These are phyloP conservation scores for Ariopsis seemanni DNA, from an alignment of 2,113 vertebrate genomes.

Conservation along the genomic window DNA sequence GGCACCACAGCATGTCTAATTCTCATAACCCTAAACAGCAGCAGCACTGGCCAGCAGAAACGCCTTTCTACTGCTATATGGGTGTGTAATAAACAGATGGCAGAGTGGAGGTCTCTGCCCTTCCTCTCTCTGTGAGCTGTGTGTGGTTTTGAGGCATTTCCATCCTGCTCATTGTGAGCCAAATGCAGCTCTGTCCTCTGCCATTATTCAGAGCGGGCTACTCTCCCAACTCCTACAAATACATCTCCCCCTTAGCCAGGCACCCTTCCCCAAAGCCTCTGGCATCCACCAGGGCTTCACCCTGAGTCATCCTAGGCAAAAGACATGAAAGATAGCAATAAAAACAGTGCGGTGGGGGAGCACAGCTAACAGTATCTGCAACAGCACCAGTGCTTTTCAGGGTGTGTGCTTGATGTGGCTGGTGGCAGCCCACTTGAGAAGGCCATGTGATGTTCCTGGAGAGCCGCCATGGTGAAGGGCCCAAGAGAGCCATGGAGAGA, in stretches of 20 bases:
- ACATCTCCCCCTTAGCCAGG: conserved; percentile 29
- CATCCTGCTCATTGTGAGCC: conserved; percentile 26
- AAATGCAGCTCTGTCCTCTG: conserved; percentile 27
- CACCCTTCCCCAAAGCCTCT: conserved; percentile 30
- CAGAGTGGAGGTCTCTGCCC: conserved; percentile 37
- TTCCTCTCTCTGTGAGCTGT: conserved; percentile 39
- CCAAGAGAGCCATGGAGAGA: conserved; percentile 66
- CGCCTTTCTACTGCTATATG: conserved; percentile 16
- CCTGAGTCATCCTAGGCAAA: conserved; percentile 45
- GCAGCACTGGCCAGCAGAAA: conserved; percentile 15
- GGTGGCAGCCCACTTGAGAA: conserved; percentile 71
- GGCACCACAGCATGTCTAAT: conserved; percentile 3
- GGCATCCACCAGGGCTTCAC: conserved; percentile 41
- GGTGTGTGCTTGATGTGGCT: conserved; percentile 71
- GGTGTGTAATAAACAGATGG: conserved; percentile 35
- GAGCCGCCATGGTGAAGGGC: conserved; percentile 62
- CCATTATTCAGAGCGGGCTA: conserved; percentile 27
- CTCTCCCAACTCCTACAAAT: conserved; percentile 33
- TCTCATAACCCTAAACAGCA: conserved; percentile 6
- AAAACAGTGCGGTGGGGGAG: conserved; percentile 57
- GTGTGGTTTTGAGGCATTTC: conserved; percentile 45
- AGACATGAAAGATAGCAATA: conserved; percentile 51
- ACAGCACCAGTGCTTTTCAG: conserved; percentile 58
- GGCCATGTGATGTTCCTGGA: conserved; percentile 70
- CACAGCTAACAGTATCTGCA: conserved; percentile 65